phyloP scores from a whole-genome alignment of 2,888 invertebrate genomes.

The Trileptium ribeirensis region DNA sequence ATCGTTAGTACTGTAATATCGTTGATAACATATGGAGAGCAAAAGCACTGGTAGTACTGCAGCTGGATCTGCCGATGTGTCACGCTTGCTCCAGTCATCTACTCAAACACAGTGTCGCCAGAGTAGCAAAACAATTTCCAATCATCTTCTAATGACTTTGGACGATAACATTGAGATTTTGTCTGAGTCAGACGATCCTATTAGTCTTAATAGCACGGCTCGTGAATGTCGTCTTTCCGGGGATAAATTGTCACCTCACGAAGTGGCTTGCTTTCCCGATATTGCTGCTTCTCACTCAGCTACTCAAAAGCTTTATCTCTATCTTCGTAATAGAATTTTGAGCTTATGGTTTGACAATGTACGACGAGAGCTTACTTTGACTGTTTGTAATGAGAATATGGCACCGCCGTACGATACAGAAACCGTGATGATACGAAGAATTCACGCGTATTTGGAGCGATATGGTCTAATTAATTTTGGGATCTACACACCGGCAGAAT shows the following conservation, averaged over 20 bases:
- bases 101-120: too few relatives aligned
- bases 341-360: constrained; percentile 88
- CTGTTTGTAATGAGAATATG: constrained; percentile 71
- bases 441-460: constrained; percentile 83
- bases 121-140: neutral
- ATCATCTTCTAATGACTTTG: neutral
- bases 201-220: constrained; percentile 75
- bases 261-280: constrained; percentile 87
- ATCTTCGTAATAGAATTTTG: constrained; percentile 77
- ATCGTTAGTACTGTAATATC: too few relatives aligned
- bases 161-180: neutral
- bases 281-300: constrained; percentile 73
- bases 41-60: too few relatives aligned
- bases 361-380: constrained; percentile 75
- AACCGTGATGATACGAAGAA: constrained; percentile 69
- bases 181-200: neutral
- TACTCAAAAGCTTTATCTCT: constrained; percentile 77
- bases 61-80: too few relatives aligned
- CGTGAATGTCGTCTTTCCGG: constrained; percentile 64
- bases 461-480: constrained; percentile 97
- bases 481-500: constrained; percentile 63
- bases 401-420: constrained; percentile 79
- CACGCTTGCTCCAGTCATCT: too few relatives aligned
- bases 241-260: constrained; percentile 85
- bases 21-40: too few relatives aligned